A percentile compares a stretch with the other conserved stretches of the same genome.
phyloP scores from a whole-genome alignment of 2,888 invertebrate species.

The Dichetophora obliterata region DNA sequence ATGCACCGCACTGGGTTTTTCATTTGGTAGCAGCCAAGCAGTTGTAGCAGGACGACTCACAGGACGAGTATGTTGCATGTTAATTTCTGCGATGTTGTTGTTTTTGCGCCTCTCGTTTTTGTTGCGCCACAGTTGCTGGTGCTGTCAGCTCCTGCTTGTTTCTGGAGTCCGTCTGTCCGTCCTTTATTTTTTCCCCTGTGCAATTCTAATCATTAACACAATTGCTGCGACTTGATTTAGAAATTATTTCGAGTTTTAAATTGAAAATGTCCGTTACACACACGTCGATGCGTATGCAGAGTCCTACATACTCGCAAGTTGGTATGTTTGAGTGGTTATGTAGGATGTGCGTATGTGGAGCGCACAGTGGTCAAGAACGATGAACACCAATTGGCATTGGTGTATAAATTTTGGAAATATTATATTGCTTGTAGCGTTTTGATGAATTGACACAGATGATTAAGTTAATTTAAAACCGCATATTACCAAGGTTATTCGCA shows the following conservation, averaged over 20 bases:
- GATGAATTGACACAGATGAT: too few relatives aligned
- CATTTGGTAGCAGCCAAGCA: neutral
- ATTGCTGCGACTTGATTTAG: conserved; percentile 56
- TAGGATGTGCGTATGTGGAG: neutral
- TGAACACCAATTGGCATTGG: neutral
- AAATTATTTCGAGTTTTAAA: conserved; percentile 57
- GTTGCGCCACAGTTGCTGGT: conserved; percentile 33
- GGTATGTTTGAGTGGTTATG: neutral
- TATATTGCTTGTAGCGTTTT: too few relatives aligned
- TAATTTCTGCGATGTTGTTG: conserved; percentile 54
- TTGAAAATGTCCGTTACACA: conserved; percentile 66
- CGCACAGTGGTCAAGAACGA: conserved; percentile 22
- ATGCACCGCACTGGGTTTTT: neutral
- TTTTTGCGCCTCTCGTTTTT: conserved; percentile 1
- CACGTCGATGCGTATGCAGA: conserved; percentile 46
- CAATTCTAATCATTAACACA: conserved; percentile 65
- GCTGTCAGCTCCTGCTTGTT: conserved; percentile 2
- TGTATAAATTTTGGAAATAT: too few relatives aligned
- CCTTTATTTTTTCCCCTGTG: conserved; percentile 9
- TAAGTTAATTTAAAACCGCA: too few relatives aligned
- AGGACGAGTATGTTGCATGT: conserved; percentile 60
- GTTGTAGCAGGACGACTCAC: neutral
- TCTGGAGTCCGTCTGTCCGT: neutral
- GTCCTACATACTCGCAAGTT: neutral
- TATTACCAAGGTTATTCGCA: too few relatives aligned